These are phyloP conservation scores for Drosophila malerkotliana DNA, from an alignment of 1,140 invertebrate genomes.

Conservation along the genomic window DNA sequence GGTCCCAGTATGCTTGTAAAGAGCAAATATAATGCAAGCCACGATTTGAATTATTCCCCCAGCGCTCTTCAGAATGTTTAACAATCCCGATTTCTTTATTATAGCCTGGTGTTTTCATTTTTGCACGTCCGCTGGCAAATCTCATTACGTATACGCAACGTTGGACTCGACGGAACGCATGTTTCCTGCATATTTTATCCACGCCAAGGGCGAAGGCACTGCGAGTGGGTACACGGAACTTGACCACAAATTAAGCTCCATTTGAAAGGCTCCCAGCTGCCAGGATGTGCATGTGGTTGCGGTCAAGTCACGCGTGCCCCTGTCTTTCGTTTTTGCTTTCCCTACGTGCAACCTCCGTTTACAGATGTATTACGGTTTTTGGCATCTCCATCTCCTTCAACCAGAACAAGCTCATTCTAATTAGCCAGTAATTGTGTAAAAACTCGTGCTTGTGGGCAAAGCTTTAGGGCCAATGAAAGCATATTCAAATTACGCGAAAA, in stretches of 20 bases:
- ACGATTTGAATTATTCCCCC: constrained; percentile 47
- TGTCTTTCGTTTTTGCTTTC: neutral
- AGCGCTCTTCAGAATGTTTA: constrained; percentile 41
- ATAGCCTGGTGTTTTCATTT: neutral
- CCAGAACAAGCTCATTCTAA: constrained; percentile 24
- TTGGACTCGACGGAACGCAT: constrained; percentile 38
- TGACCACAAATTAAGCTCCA: constrained; percentile 55
- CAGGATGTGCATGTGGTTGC: constrained; percentile 40
- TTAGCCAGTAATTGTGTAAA: constrained; percentile 50
- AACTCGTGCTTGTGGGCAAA: constrained; percentile 14
- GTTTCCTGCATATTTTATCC: constrained; percentile 59
- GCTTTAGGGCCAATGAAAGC: neutral
- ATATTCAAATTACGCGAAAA: constrained; percentile 24
- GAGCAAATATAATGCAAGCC: constrained; percentile 53
- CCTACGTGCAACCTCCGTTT: constrained; percentile 45
- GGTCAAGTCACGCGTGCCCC: constrained; percentile 24
- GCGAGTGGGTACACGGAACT: constrained; percentile 18
- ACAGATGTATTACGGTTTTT: constrained; percentile 7
- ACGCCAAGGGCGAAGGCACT: constrained; percentile 13
- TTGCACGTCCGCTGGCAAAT: constrained; percentile 40
- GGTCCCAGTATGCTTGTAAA: constrained; percentile 36
- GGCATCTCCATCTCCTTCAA: neutral
- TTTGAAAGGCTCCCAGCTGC: constrained; percentile 32
- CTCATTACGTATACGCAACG: constrained; percentile 64
- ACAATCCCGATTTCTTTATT: constrained; percentile 2